Evolutionary conservation across 1,140 invertebrate species (phyloP).

Genomic region (Heliothis virescens): DNA sequence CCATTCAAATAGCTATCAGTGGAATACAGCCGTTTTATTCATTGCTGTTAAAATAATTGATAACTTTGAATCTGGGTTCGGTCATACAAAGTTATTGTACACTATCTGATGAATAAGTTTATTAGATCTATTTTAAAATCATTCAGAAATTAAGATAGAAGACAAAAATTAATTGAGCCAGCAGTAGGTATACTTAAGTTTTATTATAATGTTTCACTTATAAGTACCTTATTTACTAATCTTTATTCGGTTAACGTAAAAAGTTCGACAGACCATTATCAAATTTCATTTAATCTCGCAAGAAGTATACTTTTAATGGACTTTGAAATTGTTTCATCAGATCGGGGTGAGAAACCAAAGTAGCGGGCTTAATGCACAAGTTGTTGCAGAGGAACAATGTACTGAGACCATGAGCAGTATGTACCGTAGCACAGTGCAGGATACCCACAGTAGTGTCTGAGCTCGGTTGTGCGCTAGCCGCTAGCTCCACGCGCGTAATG

Average conservation of each 20-base stretch:
- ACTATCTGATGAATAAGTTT: neutral
- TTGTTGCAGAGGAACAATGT: slow-evolving; percentile 29
- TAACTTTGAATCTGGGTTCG: slow-evolving; percentile 24
- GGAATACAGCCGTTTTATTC: slow-evolving; percentile 49
- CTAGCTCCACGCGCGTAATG: slow-evolving; percentile 53
- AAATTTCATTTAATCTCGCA: slow-evolving; percentile 13
- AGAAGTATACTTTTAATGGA: slow-evolving; percentile 38
- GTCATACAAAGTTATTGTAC: neutral
- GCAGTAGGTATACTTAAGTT: neutral
- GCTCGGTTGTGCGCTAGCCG: neutral
- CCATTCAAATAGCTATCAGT: slow-evolving; percentile 64
- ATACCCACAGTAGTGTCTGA: too few relatives aligned
- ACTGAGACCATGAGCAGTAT: neutral
- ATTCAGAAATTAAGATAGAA: too few relatives aligned
- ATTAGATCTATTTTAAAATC: too few relatives aligned
- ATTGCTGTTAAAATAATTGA: slow-evolving; percentile 47
- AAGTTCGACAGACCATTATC: slow-evolving; percentile 7
- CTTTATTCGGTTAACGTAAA: neutral
- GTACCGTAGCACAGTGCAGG: too few relatives aligned
- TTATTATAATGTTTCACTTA: too few relatives aligned
- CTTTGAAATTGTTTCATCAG: slow-evolving; percentile 31
- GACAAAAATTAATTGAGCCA: too few relatives aligned
- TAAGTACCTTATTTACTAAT: neutral
- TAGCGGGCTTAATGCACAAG: slow-evolving; percentile 11
- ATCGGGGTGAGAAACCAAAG: slow-evolving; percentile 11